Base-by-base conservation (phyloP, 2,888 invertebrate species). In the Apodemia duryi region DNA sequence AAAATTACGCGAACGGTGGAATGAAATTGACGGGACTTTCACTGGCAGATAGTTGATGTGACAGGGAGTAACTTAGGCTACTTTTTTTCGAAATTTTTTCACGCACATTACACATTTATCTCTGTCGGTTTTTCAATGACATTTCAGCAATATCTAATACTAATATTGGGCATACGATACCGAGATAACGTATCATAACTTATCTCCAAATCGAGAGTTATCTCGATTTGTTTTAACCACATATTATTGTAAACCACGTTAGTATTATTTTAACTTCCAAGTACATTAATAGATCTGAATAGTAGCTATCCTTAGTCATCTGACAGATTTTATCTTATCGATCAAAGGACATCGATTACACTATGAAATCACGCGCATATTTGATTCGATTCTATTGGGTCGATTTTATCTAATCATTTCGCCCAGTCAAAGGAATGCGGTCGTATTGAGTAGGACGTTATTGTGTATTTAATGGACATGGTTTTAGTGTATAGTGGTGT, bases 361-460 rank as follows among this genome's bases (percentile, higher is more conserved):
- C 62, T 51, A 72, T 73, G 71, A 80, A 86, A 88, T 90, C 88
- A 89, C 88, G 88, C 84, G 87, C 82, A 74, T 70, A 72, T 75
- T 70, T 75, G 72, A 75, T 77, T 79, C 81, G 78, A 79, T 77
- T 73, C 78, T 72, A 84, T 84, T 85, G 82, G 82, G 71, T 75
- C 72, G 68, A 71, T 74, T 74, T 76, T 77, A 81, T 81, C 82
- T 78, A 73, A 79, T 80, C 77, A 71, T 64, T 69, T 66, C 69
- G 61, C 21, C 63, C 74, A 78, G 77, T 79, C 71, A 71, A 72
- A 77, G 75, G 74, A 80, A 76, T 78, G 77, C 74, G 70, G 72
- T 72, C 74, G 74, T 69, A 69, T 67, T 66, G 72, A 61, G 72
- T 68, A 61, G 69, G 70, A 73, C 71, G 72, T 73, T 61, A 64